Base-by-base conservation (phyloP, 1,140 invertebrate species). In the Caerostris extrusa region DNA sequence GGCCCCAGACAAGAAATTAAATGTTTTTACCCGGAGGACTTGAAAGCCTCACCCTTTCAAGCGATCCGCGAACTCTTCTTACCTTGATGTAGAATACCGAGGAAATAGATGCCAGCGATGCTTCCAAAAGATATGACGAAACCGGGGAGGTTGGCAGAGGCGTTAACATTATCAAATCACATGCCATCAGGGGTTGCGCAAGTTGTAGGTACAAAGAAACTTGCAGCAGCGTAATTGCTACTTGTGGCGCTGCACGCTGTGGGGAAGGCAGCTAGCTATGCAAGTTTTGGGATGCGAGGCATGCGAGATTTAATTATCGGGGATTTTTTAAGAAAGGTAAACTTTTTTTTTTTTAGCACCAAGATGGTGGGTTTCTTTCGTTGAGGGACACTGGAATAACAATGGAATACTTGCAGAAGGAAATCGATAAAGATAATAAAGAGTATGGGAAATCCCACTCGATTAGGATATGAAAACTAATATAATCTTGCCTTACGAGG, bases 91-190 rank as follows among this genome's bases (percentile, higher is more conserved):
- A 50, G 53, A 50, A 50, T 19, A 34, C 61, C 10, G 71, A 8
- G 69, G 71, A 77, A 50, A 14, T 12, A 77, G 71, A 77, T 77
- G 34, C 69, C 14, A 34, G 69, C 69, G 69, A 77, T 77, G 34
- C 71, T 17, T 77, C 34, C 34, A 53, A 85, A 56, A 85, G 82
- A 85, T 85, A 58, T 85, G 83, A 85, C 83, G 83, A 85, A 85
- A 85, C 19, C 56, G 14, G 77, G 14, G 77, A 55, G 77, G 77
- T 82, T 57, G 56, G 56, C 83, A 58, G 57, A 85, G 83, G 83
- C 83, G 83, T 85, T 85, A 85, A 85, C 83, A 85, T 58, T 56
- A 85, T 57, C 82, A n/a, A 58, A 58, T 55, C 58, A 55, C 19
- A 55, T 50, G 57, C 55, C 57, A 55, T 58, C 17, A 8, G 50